A percentile compares a stretch with the other conserved stretches of the same genome.
Evolutionary conservation across 2,113 vertebrate species (phyloP).

Genomic region (Malurus cyaneus): DNA sequence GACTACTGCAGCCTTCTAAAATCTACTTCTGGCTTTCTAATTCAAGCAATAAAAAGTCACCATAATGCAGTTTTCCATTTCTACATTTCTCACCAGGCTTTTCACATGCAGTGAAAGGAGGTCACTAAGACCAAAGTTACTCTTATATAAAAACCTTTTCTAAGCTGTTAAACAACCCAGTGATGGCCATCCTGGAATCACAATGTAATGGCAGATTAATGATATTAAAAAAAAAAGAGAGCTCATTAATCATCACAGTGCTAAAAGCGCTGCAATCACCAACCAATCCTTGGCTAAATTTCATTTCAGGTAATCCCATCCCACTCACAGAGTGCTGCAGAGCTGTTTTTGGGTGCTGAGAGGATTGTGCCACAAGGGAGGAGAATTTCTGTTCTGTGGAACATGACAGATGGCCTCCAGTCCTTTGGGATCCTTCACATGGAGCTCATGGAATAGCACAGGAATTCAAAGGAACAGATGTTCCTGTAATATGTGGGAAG

Average conservation of each 20-base stretch:
- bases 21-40: background rate
- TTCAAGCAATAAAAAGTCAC: background rate
- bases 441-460: background rate
- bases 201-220: background rate
- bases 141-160: background rate
- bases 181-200: background rate
- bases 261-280: background rate
- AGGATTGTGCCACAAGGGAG: background rate
- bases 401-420: constrained; percentile 23
- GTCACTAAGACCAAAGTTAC: background rate
- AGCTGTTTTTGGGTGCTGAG: background rate
- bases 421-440: background rate
- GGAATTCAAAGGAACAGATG: constrained; percentile 37
- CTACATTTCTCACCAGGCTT: background rate
- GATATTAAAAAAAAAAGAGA: background rate
- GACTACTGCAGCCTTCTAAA: background rate
- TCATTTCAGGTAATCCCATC: background rate
- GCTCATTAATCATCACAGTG: background rate
- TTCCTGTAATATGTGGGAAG: background rate
- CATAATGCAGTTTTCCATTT: background rate
- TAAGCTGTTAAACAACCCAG: background rate
- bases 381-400: background rate
- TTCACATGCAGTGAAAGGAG: background rate
- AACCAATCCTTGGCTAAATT: background rate
- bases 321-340: background rate